Percentiles rank a stretch among this genome's conserved stretches.
Conservation (phyloP, 1,140 invertebrate species). For the Drosophila guanche region DNA sequence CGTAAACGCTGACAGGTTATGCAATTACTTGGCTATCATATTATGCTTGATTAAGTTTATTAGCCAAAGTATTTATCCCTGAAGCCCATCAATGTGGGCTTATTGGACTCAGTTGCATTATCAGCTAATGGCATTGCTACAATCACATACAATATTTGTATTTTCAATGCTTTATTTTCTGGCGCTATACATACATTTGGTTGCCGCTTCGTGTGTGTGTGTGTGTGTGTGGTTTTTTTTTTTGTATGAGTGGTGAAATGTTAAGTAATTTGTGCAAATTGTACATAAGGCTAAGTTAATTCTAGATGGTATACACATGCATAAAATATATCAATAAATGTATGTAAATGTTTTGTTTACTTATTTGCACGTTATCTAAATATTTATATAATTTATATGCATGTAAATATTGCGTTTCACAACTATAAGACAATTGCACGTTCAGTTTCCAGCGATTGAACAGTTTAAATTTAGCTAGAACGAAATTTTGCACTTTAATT, state of each 20-base stretch:
- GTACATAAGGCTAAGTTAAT: conserved; percentile 24
- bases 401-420: conserved; percentile 39
- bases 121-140: neutral
- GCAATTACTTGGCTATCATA: no score
- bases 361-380: no score
- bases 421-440: conserved; percentile 27
- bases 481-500: no score
- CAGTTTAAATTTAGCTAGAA: neutral
- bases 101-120: no score
- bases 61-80: no score
- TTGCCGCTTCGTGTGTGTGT: conserved; percentile 28
- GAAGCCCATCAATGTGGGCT: no score
- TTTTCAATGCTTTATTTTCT: conserved; percentile 44
- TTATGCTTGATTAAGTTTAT: no score
- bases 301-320: conserved; percentile 25
- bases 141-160: conserved; percentile 20
- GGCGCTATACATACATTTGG: conserved; percentile 44
- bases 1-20: no score
- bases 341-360: neutral
- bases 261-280: conserved; percentile 45
- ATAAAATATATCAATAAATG: conserved; percentile 11
- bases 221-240: conserved; percentile 1
- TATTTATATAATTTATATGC: conserved; percentile 3
- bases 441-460: conserved; percentile 25
- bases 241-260: neutral